phyloP scores from a whole-genome alignment of 2,113 vertebrate species.

The Cepphus grylle region DNA sequence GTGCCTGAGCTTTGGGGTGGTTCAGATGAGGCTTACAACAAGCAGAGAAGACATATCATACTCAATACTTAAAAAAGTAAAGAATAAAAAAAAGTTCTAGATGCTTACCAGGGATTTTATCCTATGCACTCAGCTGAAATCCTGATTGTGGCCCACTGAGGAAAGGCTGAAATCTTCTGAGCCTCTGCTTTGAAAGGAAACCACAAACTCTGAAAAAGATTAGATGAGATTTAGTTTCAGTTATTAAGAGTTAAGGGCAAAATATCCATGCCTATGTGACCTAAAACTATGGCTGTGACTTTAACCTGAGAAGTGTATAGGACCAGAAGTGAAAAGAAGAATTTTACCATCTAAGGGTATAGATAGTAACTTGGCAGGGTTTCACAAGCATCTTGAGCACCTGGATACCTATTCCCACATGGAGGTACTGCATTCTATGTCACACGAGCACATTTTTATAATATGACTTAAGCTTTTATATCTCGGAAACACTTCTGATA shows the following conservation, averaged over 20 bases:
- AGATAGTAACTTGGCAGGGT: accelerated
- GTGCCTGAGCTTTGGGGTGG: background rate
- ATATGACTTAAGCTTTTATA: background rate
- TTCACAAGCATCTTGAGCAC: background rate
- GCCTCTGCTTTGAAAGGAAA: background rate
- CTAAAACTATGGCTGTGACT: background rate
- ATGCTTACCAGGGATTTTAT: background rate
- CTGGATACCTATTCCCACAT: background rate
- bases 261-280: background rate
- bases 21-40: background rate
- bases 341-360: background rate
- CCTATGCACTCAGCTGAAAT: background rate
- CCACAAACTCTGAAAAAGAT: background rate
- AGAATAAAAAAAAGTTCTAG: background rate
- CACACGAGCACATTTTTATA: background rate
- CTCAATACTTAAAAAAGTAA: background rate
- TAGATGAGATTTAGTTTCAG: background rate
- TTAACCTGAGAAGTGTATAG: background rate
- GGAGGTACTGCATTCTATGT: background rate
- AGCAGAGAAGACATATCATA: background rate
- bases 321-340: background rate
- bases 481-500: background rate
- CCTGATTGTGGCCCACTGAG: background rate
- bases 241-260: background rate
- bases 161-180: background rate